Percentiles rank a stretch among this genome's conserved stretches.
These are phyloP conservation scores for Halictus ligatus DNA, from an alignment of 2,888 invertebrate genomes.

Conservation along the genomic window DNA sequence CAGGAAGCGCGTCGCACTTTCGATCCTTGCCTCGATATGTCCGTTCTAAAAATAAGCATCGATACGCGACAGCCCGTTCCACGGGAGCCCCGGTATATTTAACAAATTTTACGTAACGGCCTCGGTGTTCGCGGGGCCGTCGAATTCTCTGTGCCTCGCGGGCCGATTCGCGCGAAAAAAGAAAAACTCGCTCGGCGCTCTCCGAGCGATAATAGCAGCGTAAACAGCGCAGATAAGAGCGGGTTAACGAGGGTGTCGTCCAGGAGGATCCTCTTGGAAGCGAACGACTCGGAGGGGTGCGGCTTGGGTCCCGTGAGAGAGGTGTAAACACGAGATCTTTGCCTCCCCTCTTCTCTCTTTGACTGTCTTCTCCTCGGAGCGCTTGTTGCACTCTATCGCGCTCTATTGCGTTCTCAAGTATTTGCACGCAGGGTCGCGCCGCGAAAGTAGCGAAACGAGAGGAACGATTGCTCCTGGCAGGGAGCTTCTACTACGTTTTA, in stretches of 20 bases:
- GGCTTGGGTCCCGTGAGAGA: constrained; percentile 22
- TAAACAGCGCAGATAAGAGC: constrained; percentile 22
- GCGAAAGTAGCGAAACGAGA: not conserved
- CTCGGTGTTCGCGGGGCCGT: not conserved
- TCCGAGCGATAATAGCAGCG: constrained; percentile 28
- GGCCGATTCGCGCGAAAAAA: not conserved
- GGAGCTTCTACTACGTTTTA: not conserved
- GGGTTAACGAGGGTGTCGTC: constrained; percentile 34
- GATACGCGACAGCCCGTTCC: not conserved
- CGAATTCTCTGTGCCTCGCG: not conserved
- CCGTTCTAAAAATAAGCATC: constrained; percentile 18
- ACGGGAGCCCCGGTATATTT: not conserved
- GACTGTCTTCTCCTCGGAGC: not conserved
- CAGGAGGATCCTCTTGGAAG: not conserved
- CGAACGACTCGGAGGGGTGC: constrained; percentile 10
- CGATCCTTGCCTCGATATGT: constrained; percentile 14
- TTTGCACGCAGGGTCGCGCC: constrained; percentile 11
- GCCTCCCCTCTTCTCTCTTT: not conserved
- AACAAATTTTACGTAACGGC: constrained; percentile 35
- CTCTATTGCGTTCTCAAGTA: constrained; percentile 18
- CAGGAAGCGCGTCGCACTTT: constrained; percentile 20
- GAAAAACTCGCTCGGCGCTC: constrained; percentile 8
- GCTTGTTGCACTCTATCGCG: constrained; percentile 9
- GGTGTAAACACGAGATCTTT: constrained; percentile 51
- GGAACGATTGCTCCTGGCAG: not conserved